Evolutionary conservation across 2,113 vertebrate species (phyloP).

Genomic region (Callipepla squamata): DNA sequence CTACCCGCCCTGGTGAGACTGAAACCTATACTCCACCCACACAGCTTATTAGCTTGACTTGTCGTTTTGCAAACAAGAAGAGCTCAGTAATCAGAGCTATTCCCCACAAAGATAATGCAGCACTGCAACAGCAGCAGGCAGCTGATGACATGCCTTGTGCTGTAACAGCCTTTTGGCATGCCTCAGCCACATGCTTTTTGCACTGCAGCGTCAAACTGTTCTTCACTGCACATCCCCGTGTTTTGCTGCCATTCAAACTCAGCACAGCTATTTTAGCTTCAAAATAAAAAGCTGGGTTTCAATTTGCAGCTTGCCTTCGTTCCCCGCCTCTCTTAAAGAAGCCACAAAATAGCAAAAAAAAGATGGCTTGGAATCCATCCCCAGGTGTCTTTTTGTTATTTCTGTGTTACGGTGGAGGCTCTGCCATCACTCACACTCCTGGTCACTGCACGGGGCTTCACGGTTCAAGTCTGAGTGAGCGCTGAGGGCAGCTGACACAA

Average conservation of each 20-base stretch:
- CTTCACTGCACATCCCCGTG: not conserved
- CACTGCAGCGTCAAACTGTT: not conserved
- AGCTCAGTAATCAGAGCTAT: not conserved
- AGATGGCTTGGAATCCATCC: not conserved
- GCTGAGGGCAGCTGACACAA: rapidly evolving
- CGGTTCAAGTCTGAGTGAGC: not conserved
- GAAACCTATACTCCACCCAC: constrained; percentile 4
- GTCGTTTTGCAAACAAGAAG: not conserved
- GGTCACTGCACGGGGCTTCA: not conserved
- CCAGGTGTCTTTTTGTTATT: not conserved
- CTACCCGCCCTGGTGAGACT: not conserved
- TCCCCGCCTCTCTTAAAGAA: not conserved
- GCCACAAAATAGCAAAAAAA: not conserved
- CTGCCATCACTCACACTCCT: not conserved
- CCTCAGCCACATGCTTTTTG: not conserved
- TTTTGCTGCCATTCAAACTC: not conserved
- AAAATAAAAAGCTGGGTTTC: not conserved
- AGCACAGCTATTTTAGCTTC: not conserved
- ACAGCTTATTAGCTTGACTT: not conserved
- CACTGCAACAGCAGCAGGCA: not conserved
- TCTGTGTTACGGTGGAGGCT: not conserved
- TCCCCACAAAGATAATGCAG: not conserved
- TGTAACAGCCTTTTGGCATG: not conserved
- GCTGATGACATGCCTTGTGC: not conserved
- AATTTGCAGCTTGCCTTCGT: not conserved